Evolutionary conservation across 2,113 vertebrate genomes (phyloP).

Genomic region (Hipposideros armiger): DNA sequence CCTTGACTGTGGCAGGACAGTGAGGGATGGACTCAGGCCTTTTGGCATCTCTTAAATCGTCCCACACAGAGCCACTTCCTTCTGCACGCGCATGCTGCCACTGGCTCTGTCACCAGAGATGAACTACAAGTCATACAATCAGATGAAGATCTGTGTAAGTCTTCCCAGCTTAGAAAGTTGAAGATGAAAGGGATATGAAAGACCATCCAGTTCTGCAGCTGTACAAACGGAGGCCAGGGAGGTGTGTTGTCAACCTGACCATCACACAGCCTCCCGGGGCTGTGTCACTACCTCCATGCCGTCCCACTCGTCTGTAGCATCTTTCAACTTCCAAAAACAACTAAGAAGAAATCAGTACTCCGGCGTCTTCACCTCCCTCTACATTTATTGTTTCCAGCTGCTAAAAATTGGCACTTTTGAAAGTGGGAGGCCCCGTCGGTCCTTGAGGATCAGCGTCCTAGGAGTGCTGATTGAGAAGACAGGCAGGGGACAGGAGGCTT

Average conservation of each 20-base stretch:
- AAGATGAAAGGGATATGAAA: not conserved
- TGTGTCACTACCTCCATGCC: rapidly evolving
- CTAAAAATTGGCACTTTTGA: not conserved
- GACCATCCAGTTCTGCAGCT: not conserved
- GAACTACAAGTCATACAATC: conserved; percentile 62
- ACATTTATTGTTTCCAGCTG: conserved; percentile 32
- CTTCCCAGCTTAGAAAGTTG: conserved; percentile 28
- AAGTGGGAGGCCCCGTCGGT: rapidly evolving
- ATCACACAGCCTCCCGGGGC: not conserved
- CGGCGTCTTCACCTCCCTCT: not conserved
- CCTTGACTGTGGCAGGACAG: not conserved
- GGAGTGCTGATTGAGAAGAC: not conserved
- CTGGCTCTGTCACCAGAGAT: conserved; percentile 11
- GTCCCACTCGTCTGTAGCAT: not conserved
- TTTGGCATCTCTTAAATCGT: conserved; percentile 50
- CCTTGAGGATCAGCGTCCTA: not conserved
- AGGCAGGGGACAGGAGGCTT: conserved; percentile 10
- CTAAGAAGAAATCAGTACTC: not conserved
- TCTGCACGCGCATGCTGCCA: not conserved
- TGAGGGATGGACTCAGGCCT: not conserved
- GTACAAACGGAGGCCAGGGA: not conserved
- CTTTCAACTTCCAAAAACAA: not conserved
- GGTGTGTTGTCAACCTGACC: not conserved
- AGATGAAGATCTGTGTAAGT: conserved; percentile 66
- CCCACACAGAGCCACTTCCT: conserved; percentile 1